Conservation (phyloP, 64 coral and sea anemone species). For the Astreopora myriophthalma region DNA sequence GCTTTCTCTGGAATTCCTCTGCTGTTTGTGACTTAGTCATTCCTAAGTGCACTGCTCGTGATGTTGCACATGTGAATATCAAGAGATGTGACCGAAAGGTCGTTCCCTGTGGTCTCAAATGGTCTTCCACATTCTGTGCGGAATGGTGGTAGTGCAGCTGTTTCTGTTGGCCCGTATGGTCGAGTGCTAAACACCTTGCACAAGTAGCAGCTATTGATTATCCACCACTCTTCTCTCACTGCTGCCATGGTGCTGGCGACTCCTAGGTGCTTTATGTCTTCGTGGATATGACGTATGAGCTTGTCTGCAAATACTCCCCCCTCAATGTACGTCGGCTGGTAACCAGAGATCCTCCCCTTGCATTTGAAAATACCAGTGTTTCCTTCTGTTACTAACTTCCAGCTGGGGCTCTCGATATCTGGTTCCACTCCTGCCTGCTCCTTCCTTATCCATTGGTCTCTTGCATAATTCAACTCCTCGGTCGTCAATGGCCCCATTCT, state of each 20-base stretch:
- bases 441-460: slow-evolving; percentile 22
- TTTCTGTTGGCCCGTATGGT: slow-evolving; percentile 34
- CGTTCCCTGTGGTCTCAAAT: slow-evolving; percentile 68
- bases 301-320: slow-evolving; percentile 32
- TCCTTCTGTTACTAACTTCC: slow-evolving; percentile 36
- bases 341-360: slow-evolving; percentile 48
- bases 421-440: not conserved
- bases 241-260: slow-evolving; percentile 72
- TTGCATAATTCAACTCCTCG: slow-evolving; percentile 13
- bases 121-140: slow-evolving; percentile 54
- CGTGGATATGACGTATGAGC: slow-evolving; percentile 64
- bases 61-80: slow-evolving; percentile 70
- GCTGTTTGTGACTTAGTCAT: slow-evolving; percentile 76
- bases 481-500: not conserved
- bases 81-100: slow-evolving; percentile 72
- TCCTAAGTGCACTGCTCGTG: slow-evolving; percentile 70
- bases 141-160: slow-evolving; percentile 69
- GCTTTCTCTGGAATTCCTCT: slow-evolving; percentile 76
- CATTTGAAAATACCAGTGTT: slow-evolving; percentile 23
- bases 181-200: slow-evolving; percentile 56
- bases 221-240: slow-evolving; percentile 78
- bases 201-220: slow-evolving; percentile 59
- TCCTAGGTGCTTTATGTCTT: slow-evolving; percentile 59
- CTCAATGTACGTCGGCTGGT: slow-evolving; percentile 41
- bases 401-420: slow-evolving; percentile 18